phyloP scores from a whole-genome alignment of 1,140 invertebrate genomes.

The Microplitis mediator region DNA sequence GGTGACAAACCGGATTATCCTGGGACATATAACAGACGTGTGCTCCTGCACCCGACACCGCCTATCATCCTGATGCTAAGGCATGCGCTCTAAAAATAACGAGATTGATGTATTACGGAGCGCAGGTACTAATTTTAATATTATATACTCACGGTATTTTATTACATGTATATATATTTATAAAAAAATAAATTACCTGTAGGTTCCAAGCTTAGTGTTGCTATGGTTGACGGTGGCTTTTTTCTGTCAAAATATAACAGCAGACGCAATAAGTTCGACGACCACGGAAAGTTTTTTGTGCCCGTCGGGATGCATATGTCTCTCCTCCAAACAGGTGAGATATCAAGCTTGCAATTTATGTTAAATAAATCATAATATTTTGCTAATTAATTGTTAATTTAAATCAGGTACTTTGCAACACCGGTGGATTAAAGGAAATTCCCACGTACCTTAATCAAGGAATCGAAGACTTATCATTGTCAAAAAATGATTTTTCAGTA shows the following conservation, averaged over 20 bases:
- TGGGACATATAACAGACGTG: slow-evolving; percentile 6
- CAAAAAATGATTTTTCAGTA: slow-evolving; percentile 78
- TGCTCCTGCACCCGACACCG: slow-evolving; percentile 22
- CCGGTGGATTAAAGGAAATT: slow-evolving; percentile 77
- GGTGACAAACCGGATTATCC: slow-evolving; percentile 18
- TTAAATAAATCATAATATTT: too few relatives aligned
- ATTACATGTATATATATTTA: neutral
- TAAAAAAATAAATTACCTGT: too few relatives aligned
- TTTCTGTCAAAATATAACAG: slow-evolving; percentile 31
- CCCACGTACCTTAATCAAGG: slow-evolving; percentile 73
- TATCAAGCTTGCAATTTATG: slow-evolving; percentile 45
- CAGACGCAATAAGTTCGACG: slow-evolving; percentile 36
- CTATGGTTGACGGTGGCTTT: slow-evolving; percentile 49
- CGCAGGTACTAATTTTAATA: slow-evolving; percentile 54
- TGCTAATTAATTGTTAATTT: too few relatives aligned
- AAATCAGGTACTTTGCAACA: slow-evolving; percentile 81
- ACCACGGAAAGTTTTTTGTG: slow-evolving; percentile 54
- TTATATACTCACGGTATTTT: neutral
- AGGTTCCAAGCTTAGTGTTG: slow-evolving; percentile 43
- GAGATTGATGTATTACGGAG: slow-evolving; percentile 61
- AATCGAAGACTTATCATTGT: slow-evolving; percentile 80
- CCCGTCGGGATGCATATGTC: slow-evolving; percentile 78
- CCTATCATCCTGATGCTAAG: slow-evolving; percentile 47
- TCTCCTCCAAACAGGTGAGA: slow-evolving; percentile 78
- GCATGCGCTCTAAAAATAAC: slow-evolving; percentile 59